Base-by-base conservation (phyloP, 2,888 invertebrate genomes). In the Macrosoma leucophasiata region DNA sequence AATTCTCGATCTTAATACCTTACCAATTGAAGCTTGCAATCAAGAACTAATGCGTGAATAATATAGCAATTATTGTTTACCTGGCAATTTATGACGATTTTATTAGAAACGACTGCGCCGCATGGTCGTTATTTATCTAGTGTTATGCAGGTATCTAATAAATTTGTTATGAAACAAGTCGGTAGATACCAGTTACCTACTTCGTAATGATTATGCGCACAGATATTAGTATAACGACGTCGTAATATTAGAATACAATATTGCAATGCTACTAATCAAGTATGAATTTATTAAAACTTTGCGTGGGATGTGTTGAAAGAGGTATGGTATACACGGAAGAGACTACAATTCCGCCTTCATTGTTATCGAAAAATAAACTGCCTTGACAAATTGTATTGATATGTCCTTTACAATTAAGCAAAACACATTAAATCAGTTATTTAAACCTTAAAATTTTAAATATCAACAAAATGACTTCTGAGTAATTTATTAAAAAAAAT, bases 191-290 rank as follows among this genome's bases (percentile, higher is more conserved):
- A 39, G 33, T 32, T 29, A 33, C 32, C n/a, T 65, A 62, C 55
- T 53, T 52, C n/a, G n/a, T n/a, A n/a, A n/a, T n/a, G n/a, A n/a
- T n/a, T 17, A 7, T 9, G 8, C 3, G 7, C 6, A 15, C 24
- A 22, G n/a, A 22, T 22, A 28, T 13, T 20, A 15, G 12, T 28
- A 17, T 15, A 22, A n/a, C 8, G 7, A 13, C 21, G 6, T 13
- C 19, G 13, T n/a, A 21, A 53, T 65, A 66, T 68, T 65, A 50
- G 54, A 55, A 62, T 58, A 58, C 57, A 60, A 52, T 52, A n/a
- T n/a, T n/a, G n/a, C n/a, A n/a, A n/a, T n/a, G n/a, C n/a, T n/a
- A n/a, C n/a, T n/a, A n/a, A n/a, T n/a, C n/a, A n/a, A n/a, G n/a
- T n/a, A n/a, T n/a, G n/a, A n/a, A n/a, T n/a, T n/a, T n/a, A n/a